Base-by-base conservation (phyloP, 1,140 invertebrate genomes). In the Nasonia vitripennis region DNA sequence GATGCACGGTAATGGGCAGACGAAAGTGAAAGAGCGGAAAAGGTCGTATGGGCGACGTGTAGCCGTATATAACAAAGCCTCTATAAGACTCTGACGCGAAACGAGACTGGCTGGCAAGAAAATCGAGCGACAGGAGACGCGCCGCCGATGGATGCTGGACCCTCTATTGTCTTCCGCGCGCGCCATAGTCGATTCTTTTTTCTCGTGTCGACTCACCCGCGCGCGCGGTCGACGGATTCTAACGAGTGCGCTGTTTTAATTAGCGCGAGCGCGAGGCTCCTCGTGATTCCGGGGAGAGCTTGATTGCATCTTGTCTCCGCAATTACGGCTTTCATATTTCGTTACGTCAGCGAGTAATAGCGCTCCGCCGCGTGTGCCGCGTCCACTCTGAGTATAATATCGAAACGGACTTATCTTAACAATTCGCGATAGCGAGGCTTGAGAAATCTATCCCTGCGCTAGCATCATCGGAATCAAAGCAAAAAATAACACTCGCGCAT, bases 21-120 rank as follows among this genome's bases (percentile, higher is more conserved):
- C 10, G 83, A 81, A 74, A 85, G 79, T 82, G 86, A 78, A 75
- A 85, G 83, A 82, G 78, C 34, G 62, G 41, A 34, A 77, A 55
- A 80, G 68, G 51, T 48, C 45, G 34, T 23, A 41, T 75, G n/a
- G 73, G 73, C 17, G 73, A 45, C 45, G 73, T 27, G 27, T 37
- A 27, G 51, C 34, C 67, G 41, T 67, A n/a, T 67, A 67, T 74
- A 83, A 67, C 81, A 62, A 67, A 77, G 51, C 20, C 74, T 48
- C 20, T n/a, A 20, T 10, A n/a, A 34, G 37, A 12, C 27, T 27
- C 23, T 68, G 81, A 83, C 73, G 81, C 41, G 55, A 48, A 82
- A 62, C 31, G 81, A 83, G 62, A 55, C 20, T 10, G 71, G 51
- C 6, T 12, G 11, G 78, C 78, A 31, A 68, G 78, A 62, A 34